Evolutionary conservation across 2,797 vertebrate genomes (phyloP), one percentile per base, ranked within the genome.

Genomic region (Leptodactylus fallax): DNA sequence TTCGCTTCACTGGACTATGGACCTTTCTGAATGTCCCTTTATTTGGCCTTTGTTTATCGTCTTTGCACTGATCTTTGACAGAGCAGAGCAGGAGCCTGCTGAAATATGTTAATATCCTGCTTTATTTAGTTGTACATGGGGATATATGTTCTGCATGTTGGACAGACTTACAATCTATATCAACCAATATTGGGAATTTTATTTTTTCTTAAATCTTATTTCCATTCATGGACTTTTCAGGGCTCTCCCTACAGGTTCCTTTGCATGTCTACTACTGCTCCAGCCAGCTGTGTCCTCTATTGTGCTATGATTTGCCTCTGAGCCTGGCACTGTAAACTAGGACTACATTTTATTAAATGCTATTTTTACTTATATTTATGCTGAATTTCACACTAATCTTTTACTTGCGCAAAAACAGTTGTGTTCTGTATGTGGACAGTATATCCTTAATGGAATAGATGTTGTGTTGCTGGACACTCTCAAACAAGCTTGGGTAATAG

Each of bases 11-110:
- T 90, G 88, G 90, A 91, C 91, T 91, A 89, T 90, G 92, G 93
- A 90, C 91, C 88, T 90, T 91, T 91, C 90, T 92, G 90, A 91
- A 87, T 92, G 92, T 92, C 91, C 85, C 84, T 92, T 93, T 92
- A 88, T 94, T 93, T 92, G 63, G 58, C 61, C 86, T 83, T 92
- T 91, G 83, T 92, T 90, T 92, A 71, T 79, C 61, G 87, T 14
- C 90, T 93, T 93, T 92, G 90, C 92, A 86, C 90, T 88, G 82
- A 84, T 90, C 91, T 83, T 90, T 90, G 91, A 91, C 90, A 91
- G 72, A 87, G 56, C 81, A 93, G 91, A 91, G 87, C 17, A 65
- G 92, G 90, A 90, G 87, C 83, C 85, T 91, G n/a, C 80, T 92
- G 87, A 91, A 92, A 69, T 83, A 83, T 60, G 36, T n/a, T 47